Base-by-base conservation (phyloP, 1,140 invertebrate genomes). In the Acromyrmex echinatior region DNA sequence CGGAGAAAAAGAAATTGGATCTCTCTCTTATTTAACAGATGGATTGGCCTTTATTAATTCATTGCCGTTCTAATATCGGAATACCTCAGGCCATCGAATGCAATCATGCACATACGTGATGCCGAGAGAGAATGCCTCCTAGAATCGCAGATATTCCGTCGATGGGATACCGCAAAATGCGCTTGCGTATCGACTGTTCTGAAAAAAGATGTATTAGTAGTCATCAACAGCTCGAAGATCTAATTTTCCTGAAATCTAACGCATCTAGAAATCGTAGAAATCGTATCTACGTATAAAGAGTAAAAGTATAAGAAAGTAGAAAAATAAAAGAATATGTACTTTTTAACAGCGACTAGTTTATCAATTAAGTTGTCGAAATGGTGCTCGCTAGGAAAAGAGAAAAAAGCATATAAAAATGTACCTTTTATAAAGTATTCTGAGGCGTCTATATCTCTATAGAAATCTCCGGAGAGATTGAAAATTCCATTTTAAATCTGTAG, bases 51-150 rank as follows among this genome's bases (percentile, higher is more conserved):
- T 82, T 60, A 82, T 74, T 73, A 73, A 82, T 82, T 82, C 79
- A 73, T 74, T 49, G 58, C 18, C 68, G 53, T 49, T 82, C 73
- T 89, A 90, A 88, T 89, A 86, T 88, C 49, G 82, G 45, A 66
- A 86, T 86, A 74, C 70, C 82, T 88, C 65, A 56, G 60, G 31
- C 25, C 53, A 12, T 51, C 87, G 70, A 86, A 77, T 68, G 88
- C 88, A 89, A 90, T 90, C 88, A 89, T 85, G 76, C 77, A 76
- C 82, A 89, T 79, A 89, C 88, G 76, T 70, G 49, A 71, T 77
- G 49, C 78, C 76, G 87, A 12, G 39, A 12, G 39, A 45, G 39
- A 77, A 90, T 89, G 35, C 88, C 87, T 79, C 74, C 70, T 35
- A 76, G 88, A 89, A 89, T 90, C 87, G 87, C 70, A 80, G 81